Conservation (phyloP, 1,140 invertebrate genomes). For the Magallana gigas region DNA sequence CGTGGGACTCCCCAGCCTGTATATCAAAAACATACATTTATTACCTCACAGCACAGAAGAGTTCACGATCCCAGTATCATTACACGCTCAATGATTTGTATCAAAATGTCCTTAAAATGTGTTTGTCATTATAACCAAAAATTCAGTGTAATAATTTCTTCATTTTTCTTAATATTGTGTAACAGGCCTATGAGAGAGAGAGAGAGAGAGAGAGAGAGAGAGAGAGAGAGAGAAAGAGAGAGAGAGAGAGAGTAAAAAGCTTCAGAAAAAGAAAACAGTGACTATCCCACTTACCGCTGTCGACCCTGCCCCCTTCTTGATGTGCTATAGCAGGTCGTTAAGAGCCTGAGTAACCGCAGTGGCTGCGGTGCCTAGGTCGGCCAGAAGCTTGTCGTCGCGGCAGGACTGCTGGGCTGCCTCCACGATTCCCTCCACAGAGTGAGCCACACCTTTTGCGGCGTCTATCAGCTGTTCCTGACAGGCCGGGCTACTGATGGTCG, state of each 20-base stretch:
- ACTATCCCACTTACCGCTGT: slow-evolving; percentile 58
- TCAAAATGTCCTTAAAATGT: too few relatives aligned
- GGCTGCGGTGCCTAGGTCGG: slow-evolving; percentile 91
- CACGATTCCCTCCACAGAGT: slow-evolving; percentile 94
- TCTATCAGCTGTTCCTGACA: slow-evolving; percentile 96
- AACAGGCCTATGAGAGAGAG: too few relatives aligned
- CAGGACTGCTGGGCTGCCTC: slow-evolving; percentile 86
- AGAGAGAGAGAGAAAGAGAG: too few relatives aligned
- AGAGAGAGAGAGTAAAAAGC: too few relatives aligned
- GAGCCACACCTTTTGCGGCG: slow-evolving; percentile 94
- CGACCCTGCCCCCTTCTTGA: slow-evolving; percentile 83
- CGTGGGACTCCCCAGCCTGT: slow-evolving; percentile 80
- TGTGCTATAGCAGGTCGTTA: slow-evolving; percentile 94
- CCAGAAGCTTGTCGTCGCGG: slow-evolving; percentile 85
- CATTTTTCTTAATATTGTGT: too few relatives aligned
- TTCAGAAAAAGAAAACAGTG: too few relatives aligned
- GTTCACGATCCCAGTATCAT: too few relatives aligned
- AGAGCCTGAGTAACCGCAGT: slow-evolving; percentile 93
- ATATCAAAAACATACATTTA: neutral
- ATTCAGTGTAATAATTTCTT: too few relatives aligned
- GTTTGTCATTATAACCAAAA: too few relatives aligned
- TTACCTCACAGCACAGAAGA: neutral
- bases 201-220: too few relatives aligned
- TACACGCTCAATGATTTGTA: too few relatives aligned
- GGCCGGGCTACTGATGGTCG: slow-evolving; percentile 90